Base-by-base conservation (phyloP, 1,140 invertebrate species). In the Zelostemma sp. region DNA sequence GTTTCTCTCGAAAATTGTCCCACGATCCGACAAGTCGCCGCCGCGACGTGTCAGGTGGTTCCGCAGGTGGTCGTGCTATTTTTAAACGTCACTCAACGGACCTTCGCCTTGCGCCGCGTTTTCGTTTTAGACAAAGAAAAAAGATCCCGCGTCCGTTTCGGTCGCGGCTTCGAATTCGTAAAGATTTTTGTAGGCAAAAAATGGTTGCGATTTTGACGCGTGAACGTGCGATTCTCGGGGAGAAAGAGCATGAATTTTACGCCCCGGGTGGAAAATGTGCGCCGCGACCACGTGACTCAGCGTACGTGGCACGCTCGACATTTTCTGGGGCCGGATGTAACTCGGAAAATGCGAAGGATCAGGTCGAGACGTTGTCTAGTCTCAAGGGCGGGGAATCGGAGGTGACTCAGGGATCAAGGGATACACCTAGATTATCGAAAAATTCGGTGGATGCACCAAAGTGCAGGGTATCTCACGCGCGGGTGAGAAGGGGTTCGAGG, bases 21-120 rank as follows among this genome's bases (percentile, higher is more conserved):
- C 19, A 48, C 19, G 25, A 63, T 63, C 59, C 72, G 72, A 79
- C 78, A 80, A 75, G 78, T 80, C 77, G 78, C 47, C 48, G 68
- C 25, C 5, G n/a, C n/a, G n/a, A n/a, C n/a, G n/a, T 28, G 49
- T 67, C 64, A 67, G 64, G 69, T 72, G 69, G 69, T 67, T 67
- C 50, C 41, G 54, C 25, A 43, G 21, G 68, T 71, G 68, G 68
- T 72, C 31, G 25, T 35, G 17, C 55, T 72, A 72, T 72, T 72
- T 55, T 60, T 25, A 45, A 38, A 33, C 64, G 25, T 9, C 14
- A 15, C 49, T 2, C 45, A 15, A 16, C 43, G 5, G 28, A 31
- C 28, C 28, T 11, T 31, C 28, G 28, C 28, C 28, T 5, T 31
- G 28, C 28, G 28, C 5, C 28, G 28, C 28, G 28, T n/a, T 38